These are phyloP conservation scores for Motacilla alba DNA, from an alignment of 2,113 vertebrate species.

Conservation along the genomic window DNA sequence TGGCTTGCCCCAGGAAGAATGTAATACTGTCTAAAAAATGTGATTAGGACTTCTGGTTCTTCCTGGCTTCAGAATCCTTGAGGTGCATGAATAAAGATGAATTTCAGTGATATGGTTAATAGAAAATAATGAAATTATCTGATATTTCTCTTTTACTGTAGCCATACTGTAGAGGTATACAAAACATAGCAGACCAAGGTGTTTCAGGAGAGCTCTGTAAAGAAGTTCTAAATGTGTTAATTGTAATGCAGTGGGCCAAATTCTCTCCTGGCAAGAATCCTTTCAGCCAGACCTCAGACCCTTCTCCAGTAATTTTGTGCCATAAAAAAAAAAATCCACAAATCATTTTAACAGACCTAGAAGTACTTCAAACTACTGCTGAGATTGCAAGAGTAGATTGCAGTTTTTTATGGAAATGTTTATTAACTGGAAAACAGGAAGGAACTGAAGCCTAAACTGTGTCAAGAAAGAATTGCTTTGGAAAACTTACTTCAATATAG, in stretches of 20 bases:
- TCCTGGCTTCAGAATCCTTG: background rate
- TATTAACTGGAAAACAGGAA: background rate
- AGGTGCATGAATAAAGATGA: background rate
- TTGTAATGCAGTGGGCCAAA: rapidly evolving
- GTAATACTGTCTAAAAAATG: background rate
- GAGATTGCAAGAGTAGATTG: background rate
- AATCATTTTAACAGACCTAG: background rate
- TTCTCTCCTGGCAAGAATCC: background rate
- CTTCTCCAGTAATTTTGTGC: background rate
- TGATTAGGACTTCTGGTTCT: background rate
- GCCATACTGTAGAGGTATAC: background rate
- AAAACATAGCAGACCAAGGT: background rate
- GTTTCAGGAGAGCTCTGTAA: background rate
- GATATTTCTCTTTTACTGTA: background rate
- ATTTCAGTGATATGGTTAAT: background rate
- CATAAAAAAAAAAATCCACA: background rate
- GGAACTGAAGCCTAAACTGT: background rate
- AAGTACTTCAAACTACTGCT: background rate
- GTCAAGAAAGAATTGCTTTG: background rate
- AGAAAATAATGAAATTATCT: background rate
- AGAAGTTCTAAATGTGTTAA: background rate
- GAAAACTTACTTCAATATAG: background rate
- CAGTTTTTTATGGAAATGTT: background rate
- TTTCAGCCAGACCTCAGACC: background rate
- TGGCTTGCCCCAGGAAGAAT: background rate